Percentiles rank a stretch among this genome's conserved stretches.
Evolutionary conservation across 2,113 vertebrate genomes (phyloP).

Genomic region (Polypterus bichir): DNA sequence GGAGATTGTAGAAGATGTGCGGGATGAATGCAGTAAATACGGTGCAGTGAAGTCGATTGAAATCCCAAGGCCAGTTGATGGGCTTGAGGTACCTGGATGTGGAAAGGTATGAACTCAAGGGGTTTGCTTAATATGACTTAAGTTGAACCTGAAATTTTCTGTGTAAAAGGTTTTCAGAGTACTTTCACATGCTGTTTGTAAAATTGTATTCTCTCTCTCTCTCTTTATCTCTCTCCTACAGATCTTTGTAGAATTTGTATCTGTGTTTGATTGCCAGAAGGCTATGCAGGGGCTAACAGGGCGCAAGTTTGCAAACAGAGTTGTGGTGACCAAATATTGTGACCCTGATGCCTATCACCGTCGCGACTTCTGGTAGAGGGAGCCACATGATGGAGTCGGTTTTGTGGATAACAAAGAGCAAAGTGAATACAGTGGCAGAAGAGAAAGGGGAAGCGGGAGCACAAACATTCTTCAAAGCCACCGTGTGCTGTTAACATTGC

Average conservation of each 20-base stretch:
- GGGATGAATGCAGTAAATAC: slow-evolving; percentile 83
- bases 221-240: slow-evolving; percentile 21
- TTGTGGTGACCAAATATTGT: slow-evolving; percentile 89
- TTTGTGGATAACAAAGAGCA: no score
- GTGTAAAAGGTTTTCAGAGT: background rate
- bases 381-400: slow-evolving; percentile 13
- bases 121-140: background rate
- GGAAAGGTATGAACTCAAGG: slow-evolving; percentile 57
- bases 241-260: slow-evolving; percentile 90
- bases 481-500: no score
- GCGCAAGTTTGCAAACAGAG: slow-evolving; percentile 85
- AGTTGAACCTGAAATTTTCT: background rate
- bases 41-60: slow-evolving; percentile 85
- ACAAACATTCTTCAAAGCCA: no score
- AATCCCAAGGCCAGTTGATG: slow-evolving; percentile 81
- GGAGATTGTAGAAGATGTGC: slow-evolving; percentile 81
- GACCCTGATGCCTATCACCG: slow-evolving; percentile 86
- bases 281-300: slow-evolving; percentile 86
- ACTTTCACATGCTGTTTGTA: no score
- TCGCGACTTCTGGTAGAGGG: slow-evolving; percentile 79
- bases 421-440: no score
- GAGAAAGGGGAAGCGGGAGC: no score
- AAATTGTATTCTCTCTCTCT: background rate
- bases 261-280: slow-evolving; percentile 85
- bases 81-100: slow-evolving; percentile 79